Evolutionary conservation across 2,888 invertebrate genomes (phyloP).

Genomic region (Metallyticus violacea): DNA sequence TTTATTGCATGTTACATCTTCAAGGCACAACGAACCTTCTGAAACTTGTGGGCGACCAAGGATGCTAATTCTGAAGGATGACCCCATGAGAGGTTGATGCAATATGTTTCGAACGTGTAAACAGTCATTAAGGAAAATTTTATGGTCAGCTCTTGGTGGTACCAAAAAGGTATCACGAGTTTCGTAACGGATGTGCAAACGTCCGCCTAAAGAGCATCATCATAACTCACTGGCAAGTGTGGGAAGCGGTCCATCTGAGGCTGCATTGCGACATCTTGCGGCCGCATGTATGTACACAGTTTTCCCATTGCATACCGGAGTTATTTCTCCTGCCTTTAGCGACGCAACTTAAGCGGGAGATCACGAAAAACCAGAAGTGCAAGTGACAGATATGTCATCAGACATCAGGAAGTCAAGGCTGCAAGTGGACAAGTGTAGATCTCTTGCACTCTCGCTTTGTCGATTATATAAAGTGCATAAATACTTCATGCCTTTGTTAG

Average conservation of each 20-base stretch:
- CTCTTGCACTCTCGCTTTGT: neutral
- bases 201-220: neutral
- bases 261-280: neutral
- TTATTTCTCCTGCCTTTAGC: neutral
- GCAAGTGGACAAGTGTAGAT: neutral
- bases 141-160: neutral
- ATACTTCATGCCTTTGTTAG: neutral
- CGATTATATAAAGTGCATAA: neutral
- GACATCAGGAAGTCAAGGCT: neutral
- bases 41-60: neutral
- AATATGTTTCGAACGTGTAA: neutral
- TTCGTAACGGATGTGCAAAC: neutral
- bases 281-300: neutral
- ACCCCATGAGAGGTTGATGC: neutral
- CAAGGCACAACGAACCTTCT: neutral
- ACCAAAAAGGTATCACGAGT: neutral
- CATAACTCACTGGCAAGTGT: neutral
- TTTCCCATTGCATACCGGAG: neutral
- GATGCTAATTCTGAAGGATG: neutral
- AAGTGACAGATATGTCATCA: neutral
- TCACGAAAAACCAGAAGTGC: neutral
- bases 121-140: neutral
- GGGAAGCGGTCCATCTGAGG: neutral
- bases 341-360: neutral
- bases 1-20: neutral